Evolutionary conservation across 1,140 invertebrate species (phyloP).

Genomic region (Temnothorax curvispinosus): DNA sequence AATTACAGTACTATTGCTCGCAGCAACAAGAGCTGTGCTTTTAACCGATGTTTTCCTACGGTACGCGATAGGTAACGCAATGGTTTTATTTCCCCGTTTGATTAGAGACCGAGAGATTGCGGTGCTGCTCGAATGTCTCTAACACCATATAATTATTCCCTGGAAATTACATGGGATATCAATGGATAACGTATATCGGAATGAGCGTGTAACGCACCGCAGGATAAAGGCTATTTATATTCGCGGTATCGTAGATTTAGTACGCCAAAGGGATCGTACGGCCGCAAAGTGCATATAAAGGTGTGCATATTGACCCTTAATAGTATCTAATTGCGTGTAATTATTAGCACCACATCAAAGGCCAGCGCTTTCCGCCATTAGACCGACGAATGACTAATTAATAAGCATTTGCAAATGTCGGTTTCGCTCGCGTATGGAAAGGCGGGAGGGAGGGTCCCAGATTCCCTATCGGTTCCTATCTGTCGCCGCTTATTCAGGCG

Average conservation of each 20-base stretch:
- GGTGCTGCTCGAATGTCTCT: background rate
- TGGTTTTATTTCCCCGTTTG: background rate
- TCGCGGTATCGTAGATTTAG: constrained; percentile 34
- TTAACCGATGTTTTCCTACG: background rate
- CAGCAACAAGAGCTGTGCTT: background rate
- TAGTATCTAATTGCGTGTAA: constrained; percentile 54
- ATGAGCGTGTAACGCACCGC: background rate
- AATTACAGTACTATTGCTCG: background rate
- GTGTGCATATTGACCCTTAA: constrained; percentile 47
- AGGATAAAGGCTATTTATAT: constrained; percentile 35
- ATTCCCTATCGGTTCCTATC: constrained; percentile 63
- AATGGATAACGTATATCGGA: background rate
- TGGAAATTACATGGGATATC: background rate
- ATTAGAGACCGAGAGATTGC: background rate
- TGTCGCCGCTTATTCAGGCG: constrained; percentile 50
- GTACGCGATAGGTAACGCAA: background rate
- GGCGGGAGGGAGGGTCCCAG: background rate
- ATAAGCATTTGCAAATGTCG: constrained; percentile 70
- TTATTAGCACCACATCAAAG: constrained; percentile 52
- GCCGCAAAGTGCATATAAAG: constrained; percentile 54
- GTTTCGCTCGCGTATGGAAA: constrained; percentile 57
- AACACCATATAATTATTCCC: constrained; percentile 8
- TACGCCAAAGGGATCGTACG: constrained; percentile 30
- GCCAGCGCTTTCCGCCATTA: constrained; percentile 33
- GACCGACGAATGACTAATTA: constrained; percentile 67